Base-by-base conservation (phyloP, 2,888 invertebrate species). In the Drosophila anomalata region DNA sequence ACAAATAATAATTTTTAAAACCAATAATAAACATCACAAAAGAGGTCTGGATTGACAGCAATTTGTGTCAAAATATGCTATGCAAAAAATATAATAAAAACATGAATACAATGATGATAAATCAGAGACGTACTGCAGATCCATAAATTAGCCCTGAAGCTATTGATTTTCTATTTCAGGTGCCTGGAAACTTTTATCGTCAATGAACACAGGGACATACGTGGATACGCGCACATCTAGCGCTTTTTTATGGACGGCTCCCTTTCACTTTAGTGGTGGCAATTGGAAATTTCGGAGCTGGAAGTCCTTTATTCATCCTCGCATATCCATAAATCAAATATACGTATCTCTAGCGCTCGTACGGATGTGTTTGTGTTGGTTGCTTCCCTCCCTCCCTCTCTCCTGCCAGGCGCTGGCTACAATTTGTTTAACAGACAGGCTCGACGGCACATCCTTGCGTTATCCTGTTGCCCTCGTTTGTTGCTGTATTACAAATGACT, bases 401-500 rank as follows among this genome's bases (percentile, higher is more conserved):
- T 17, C 41, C 44, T 42, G 48, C 29, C n/a, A 52, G 46, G 39
- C 42, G 52, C 39, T 54, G 62, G 55, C 78, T 57, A 83, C 86
- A 82, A 82, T 82, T 82, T 82, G 82, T 85, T 78, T 56, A 61
- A 67, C 80, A 75, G 80, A 79, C 86, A 82, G 70, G 56, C 83
- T 79, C 65, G 41, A 42, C 41, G 63, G 86, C 83, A 86, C 86
- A 86, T 86, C 82, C 82, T 82, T 78, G 83, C 86, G 78, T 82
- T 82, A 82, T 82, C 82, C 82, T 85, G 83, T 75, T 63, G 71
- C 57, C 76, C 67, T 57, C 56, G 75, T 61, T 67, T 78, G 79
- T 73, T 77, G 85, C 74, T 82, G 75, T 78, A 83, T 78, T 85
- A 88, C 89, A 89, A 89, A 89, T 88, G 88, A 79, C 89, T 88